Evolutionary conservation across 1,140 invertebrate species (phyloP).

Genomic region (Polypedilum pembai): DNA sequence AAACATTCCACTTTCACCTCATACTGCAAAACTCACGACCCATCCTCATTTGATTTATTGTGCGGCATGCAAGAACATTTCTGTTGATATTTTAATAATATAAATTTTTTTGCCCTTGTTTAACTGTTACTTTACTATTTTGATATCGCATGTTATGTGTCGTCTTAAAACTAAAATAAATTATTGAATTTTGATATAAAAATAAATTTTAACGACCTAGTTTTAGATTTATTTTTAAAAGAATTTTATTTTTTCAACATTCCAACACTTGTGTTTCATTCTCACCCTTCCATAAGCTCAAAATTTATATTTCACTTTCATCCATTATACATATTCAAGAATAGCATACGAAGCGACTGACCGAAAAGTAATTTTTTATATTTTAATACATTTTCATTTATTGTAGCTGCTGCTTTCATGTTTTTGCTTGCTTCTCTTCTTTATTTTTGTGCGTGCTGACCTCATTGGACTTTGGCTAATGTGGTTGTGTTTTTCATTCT

Average conservation of each 20-base stretch:
- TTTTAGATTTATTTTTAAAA: no score
- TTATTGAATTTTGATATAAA: no score
- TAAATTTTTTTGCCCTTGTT: not conserved
- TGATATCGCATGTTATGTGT: not conserved
- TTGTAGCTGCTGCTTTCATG: not conserved
- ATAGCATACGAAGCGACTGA: not conserved
- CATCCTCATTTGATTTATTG: slow-evolving; percentile 17
- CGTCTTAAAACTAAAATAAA: no score
- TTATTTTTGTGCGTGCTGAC: not conserved
- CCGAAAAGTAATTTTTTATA: slow-evolving; percentile 19
- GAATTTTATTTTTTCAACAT: no score
- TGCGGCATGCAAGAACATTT: slow-evolving; percentile 10
- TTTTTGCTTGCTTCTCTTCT: no score
- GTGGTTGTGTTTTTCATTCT: not conserved
- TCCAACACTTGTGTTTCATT: no score
- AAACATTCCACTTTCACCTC: not conserved
- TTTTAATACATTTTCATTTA: slow-evolving; percentile 14
- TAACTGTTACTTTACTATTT: not conserved
- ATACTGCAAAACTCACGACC: not conserved
- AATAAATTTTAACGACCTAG: no score
- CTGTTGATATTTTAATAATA: slow-evolving; percentile 20
- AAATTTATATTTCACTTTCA: no score
- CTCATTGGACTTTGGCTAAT: not conserved
- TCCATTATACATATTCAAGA: no score
- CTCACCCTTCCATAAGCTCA: no score